These are phyloP conservation scores for Drosophila melanosoma DNA, from an alignment of 2,888 invertebrate species.

Conservation along the genomic window DNA sequence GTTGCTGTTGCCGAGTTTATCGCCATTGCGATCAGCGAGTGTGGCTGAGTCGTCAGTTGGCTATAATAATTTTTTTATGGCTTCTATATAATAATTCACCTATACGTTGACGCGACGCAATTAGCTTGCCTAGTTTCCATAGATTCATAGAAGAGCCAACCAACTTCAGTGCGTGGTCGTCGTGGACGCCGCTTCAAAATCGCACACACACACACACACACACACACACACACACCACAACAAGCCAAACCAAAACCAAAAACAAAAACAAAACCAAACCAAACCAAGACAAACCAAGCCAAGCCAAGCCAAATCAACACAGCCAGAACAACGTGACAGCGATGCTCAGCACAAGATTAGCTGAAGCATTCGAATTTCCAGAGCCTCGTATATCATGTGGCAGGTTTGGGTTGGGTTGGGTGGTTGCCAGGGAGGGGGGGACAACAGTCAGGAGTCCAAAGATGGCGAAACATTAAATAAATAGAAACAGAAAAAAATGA, in stretches of 20 bases:
- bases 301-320: not conserved
- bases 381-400: slow-evolving; percentile 52
- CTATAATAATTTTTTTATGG: slow-evolving; percentile 66
- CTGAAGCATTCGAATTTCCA: slow-evolving; percentile 33
- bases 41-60: slow-evolving; percentile 58
- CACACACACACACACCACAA: slow-evolving; percentile 29
- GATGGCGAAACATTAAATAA: slow-evolving; percentile 39
- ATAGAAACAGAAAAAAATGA: not conserved
- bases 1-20: slow-evolving; percentile 55
- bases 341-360: slow-evolving; percentile 80
- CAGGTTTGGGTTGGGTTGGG: slow-evolving; percentile 8
- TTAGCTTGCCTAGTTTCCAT: slow-evolving; percentile 69
- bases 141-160: slow-evolving; percentile 64
- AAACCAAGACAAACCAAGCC: not conserved
- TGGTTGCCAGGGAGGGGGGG: not conserved
- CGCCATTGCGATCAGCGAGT: slow-evolving; percentile 62
- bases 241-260: not conserved
- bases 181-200: slow-evolving; percentile 52
- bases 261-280: no score
- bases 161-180: slow-evolving; percentile 53
- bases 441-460: slow-evolving; percentile 18
- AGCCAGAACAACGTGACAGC: slow-evolving; percentile 75
- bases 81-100: slow-evolving; percentile 80
- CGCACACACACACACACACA: slow-evolving; percentile 34
- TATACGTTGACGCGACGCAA: slow-evolving; percentile 74